Conservation (phyloP, 2,797 vertebrate genomes). For the Paguma larvata region DNA sequence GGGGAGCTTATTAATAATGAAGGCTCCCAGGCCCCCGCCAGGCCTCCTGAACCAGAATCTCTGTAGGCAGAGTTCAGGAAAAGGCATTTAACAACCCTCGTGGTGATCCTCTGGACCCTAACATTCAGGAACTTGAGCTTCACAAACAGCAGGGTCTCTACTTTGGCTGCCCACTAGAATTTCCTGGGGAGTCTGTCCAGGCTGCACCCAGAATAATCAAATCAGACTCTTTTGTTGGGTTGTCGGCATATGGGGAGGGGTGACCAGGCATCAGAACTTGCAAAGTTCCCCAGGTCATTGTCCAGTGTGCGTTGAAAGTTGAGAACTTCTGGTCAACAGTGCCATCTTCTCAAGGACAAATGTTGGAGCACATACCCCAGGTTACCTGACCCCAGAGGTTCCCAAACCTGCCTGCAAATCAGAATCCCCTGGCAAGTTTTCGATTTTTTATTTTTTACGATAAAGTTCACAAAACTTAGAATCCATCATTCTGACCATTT, state of each 20-base stretch:
- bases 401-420: not conserved
- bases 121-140: not conserved
- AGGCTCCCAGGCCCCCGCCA: not conserved
- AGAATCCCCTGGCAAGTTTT: not conserved
- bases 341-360: not conserved
- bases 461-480: not conserved
- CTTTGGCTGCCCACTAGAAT: not conserved
- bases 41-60: not conserved
- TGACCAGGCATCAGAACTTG: not conserved
- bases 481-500: not conserved
- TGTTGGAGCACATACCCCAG: not conserved
- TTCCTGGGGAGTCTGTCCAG: not conserved
- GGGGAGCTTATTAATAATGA: not conserved
- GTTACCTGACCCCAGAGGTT: not conserved
- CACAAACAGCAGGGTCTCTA: not conserved
- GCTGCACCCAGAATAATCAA: not conserved
- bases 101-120: too few relatives aligned
- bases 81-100: not conserved
- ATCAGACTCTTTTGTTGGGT: not conserved
- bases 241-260: accelerated
- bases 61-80: not conserved
- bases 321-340: not conserved
- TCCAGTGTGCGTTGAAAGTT: not conserved
- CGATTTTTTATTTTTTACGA: not conserved
- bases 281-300: not conserved